These are phyloP conservation scores for Rugalucina vietnamica DNA, from an alignment of 2,888 invertebrate species.

Conservation along the genomic window DNA sequence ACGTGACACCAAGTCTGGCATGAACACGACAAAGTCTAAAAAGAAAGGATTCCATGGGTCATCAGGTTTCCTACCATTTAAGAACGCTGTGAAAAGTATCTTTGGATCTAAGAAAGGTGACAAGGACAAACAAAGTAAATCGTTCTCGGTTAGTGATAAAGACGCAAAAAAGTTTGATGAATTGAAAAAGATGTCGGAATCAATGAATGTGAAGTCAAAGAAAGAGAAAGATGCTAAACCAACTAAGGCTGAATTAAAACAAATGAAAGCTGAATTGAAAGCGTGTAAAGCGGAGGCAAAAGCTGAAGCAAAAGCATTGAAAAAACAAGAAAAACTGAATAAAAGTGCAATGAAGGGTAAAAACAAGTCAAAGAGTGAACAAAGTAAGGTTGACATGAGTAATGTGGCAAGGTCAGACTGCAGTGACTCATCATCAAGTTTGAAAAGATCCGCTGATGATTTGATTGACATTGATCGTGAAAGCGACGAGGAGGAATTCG, in stretches of 20 bases:
- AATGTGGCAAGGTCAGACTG: constrained; percentile 25
- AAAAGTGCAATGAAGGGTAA: constrained; percentile 49
- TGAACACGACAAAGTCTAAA: constrained; percentile 42
- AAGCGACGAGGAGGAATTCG: constrained; percentile 47
- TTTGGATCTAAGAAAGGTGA: constrained; percentile 50
- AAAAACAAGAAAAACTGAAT: constrained; percentile 57
- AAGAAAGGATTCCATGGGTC: constrained; percentile 54
- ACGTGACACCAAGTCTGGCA: constrained; percentile 28
- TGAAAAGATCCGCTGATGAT: constrained; percentile 59
- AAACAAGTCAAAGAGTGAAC: constrained; percentile 6
- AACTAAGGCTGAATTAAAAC: constrained; percentile 39
- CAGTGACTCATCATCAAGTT: constrained; percentile 53
- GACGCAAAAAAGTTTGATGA: constrained; percentile 25
- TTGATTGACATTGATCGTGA: constrained; percentile 58
- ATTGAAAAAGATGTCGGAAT: constrained; percentile 48
- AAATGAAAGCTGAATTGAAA: constrained; percentile 38
- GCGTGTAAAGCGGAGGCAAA: constrained; percentile 39
- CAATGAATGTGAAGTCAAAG: constrained; percentile 28
- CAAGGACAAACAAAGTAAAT: constrained; percentile 47
- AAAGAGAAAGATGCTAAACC: constrained; percentile 41
- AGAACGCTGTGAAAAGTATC: constrained; percentile 55
- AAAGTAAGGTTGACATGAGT: background rate
- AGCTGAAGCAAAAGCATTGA: constrained; percentile 45
- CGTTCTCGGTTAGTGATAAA: constrained; percentile 28
- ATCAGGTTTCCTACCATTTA: constrained; percentile 55